Conservation (phyloP, 2,797 vertebrate genomes). For the Myotis myotis region DNA sequence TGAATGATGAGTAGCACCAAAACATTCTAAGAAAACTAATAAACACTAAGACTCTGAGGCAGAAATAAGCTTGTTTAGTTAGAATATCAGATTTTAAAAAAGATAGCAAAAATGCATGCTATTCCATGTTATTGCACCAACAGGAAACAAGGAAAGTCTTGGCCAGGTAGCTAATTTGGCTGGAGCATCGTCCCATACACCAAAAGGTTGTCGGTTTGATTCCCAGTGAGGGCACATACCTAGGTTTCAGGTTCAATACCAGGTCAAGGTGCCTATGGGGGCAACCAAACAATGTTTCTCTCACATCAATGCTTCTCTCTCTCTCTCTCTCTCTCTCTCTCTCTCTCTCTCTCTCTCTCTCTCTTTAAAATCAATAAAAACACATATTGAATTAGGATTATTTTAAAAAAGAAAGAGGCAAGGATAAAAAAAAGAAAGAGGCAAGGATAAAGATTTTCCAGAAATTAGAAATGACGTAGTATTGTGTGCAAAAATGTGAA, state of each 20-base stretch:
- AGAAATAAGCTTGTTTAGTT: constrained; percentile 13
- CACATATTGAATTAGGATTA: not conserved
- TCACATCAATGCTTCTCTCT: not conserved
- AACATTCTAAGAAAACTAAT: not conserved
- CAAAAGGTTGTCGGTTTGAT: not conserved
- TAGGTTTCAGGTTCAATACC: not conserved
- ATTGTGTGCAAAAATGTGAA: not conserved
- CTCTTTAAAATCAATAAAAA: not conserved
- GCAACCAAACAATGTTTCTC: not conserved
- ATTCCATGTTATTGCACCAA: not conserved
- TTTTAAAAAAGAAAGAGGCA: not conserved
- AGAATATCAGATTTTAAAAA: not conserved
- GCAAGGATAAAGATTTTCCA: not conserved
- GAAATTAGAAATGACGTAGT: not conserved
- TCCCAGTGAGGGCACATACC: not conserved
- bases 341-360: not conserved
- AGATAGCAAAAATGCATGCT: not conserved
- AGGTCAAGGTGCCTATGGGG: not conserved
- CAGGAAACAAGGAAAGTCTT: not conserved
- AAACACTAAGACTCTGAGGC: not conserved
- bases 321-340: not conserved
- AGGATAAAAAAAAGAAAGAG: not conserved
- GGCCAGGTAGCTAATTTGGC: not conserved
- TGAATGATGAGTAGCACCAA: not conserved
- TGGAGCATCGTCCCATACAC: not conserved